Evolutionary conservation across 1,140 invertebrate species (phyloP), one percentile per base, ranked within the genome.

Genomic region (Drosophila subpulchrella): DNA sequence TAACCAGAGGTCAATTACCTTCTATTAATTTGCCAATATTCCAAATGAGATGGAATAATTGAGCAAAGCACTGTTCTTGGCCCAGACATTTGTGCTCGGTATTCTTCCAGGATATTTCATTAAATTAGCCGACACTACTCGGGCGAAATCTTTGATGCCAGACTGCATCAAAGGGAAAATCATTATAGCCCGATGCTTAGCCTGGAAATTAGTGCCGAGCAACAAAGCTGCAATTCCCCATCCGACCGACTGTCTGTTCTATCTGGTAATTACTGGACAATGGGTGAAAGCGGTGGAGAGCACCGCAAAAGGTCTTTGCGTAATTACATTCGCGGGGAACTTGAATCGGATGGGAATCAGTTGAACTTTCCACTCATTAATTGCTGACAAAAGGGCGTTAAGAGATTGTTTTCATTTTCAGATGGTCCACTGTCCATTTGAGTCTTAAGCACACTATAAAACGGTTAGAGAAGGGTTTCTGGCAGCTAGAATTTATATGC

Each of bases 231-330:
- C 55, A 41, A 34, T 51, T 30, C 59, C 20, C 17, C 32, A 12
- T n/a, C 20, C 20, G 30, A 34, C 20, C 34, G n/a, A 5, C 47
- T 17, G 38, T 54, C 65, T 58, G 41, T 70, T 42, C 50, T 78
- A 75, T 65, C 71, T 66, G 42, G 65, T 78, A 82, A 82, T 82
- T 78, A 81, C 71, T 50, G 75, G 51, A 88, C 79, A 83, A 76
- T 70, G 79, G 34, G n/a, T 38, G 41, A 6, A 36, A 44, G 50
- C 15, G 17, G 34, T 13, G 20, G 13, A 55, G 24, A 44, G 17
- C 15, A 36, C 46, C 41, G 53, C 66, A 76, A 70, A 68, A 75
- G 62, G 58, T 59, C 70, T 70, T 88, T 86, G 82, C 65, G 53
- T 88, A 86, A 88, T 88, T 86, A 81, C 62, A 38, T 54, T 63